Evolutionary conservation across 2,797 vertebrate genomes (phyloP), one percentile per base, ranked within the genome.

Genomic region (Okamejei kenojei): DNA sequence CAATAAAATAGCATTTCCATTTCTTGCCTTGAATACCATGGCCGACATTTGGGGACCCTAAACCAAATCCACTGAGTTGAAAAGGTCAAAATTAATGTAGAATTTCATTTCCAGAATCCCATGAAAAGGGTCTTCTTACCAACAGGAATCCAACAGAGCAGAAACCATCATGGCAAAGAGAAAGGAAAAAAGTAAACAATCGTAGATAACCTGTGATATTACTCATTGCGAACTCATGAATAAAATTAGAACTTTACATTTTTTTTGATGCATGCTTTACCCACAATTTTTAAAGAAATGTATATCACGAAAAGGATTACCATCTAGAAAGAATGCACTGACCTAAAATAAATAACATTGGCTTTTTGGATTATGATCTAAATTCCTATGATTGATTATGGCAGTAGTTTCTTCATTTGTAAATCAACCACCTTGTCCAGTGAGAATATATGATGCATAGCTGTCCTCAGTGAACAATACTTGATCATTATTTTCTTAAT

Each of bases 21-120:
- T 68, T 38, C 65, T n/a, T 71, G 65, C 17, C 9, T 35, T 9
- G 11, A 54, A 29, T 8, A 7, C 35, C 90, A 29, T 74, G 11
- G 23, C n/a, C 45, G 7, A 76, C 23, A 76, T 38, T 35, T 54
- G n/a, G 38, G 90, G 65, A 38, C 38, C 1, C 45, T 92, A n/a
- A 38, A 73, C 35, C 90, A 38, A 92, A 76, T 73, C 76, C 71
- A 92, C 5, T 92, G 71, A 92, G 38, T 92, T 92, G 38, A 76
- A 23, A 26, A 76, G 71, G 90, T 74, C 71, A 92, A 26, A 54
- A 54, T 92, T 92, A 54, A 76, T 74, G 90, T n/a, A n/a, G 54
- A 23, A 7, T 54, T 92, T 63, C 26, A n/a, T 8, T 76, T 26
- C 38, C 90, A 76, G 90, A 54, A 88, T 35, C 61, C 61, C 61